These are phyloP conservation scores for Metridium senile DNA, from an alignment of 92 coral and sea anemone genomes.

Conservation along the genomic window DNA sequence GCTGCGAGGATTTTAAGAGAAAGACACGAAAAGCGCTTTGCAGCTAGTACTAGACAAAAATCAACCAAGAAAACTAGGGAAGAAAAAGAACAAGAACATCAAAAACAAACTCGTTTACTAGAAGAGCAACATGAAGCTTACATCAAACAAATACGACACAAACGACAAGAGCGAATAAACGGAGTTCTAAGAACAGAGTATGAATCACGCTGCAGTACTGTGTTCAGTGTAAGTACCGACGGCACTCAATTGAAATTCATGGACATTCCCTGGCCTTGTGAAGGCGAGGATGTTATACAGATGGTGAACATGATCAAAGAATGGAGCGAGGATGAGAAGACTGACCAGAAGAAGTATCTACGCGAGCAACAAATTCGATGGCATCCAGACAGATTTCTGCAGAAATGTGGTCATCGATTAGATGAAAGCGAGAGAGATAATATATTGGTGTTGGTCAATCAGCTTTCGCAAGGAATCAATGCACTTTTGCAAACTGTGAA, in stretches of 20 bases:
- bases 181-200: slow-evolving; percentile 44
- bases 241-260: slow-evolving; percentile 30
- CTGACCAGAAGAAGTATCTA: slow-evolving; percentile 62
- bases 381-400: slow-evolving; percentile 96
- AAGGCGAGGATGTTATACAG: slow-evolving; percentile 50
- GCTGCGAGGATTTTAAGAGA: slow-evolving; percentile 70
- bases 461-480: slow-evolving; percentile 87
- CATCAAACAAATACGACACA: slow-evolving; percentile 42
- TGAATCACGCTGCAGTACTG: slow-evolving; percentile 58
- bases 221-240: slow-evolving; percentile 40
- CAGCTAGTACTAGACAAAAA: slow-evolving; percentile 10
- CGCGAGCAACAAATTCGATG: slow-evolving; percentile 88
- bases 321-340: slow-evolving; percentile 56
- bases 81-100: slow-evolving; percentile 38
- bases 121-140: slow-evolving; percentile 79
- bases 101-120: slow-evolving; percentile 57
- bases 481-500: slow-evolving; percentile 14
- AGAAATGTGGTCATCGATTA: slow-evolving; percentile 76
- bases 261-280: slow-evolving; percentile 91
- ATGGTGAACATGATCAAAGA: slow-evolving; percentile 55
- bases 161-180: slow-evolving; percentile 37
- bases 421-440: slow-evolving; percentile 55
- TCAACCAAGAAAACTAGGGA: slow-evolving; percentile 12
- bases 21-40: slow-evolving; percentile 45
- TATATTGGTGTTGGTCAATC: slow-evolving; percentile 72